These are phyloP conservation scores for Baryphthengus martii DNA, from an alignment of 2,113 vertebrate genomes.

Conservation along the genomic window DNA sequence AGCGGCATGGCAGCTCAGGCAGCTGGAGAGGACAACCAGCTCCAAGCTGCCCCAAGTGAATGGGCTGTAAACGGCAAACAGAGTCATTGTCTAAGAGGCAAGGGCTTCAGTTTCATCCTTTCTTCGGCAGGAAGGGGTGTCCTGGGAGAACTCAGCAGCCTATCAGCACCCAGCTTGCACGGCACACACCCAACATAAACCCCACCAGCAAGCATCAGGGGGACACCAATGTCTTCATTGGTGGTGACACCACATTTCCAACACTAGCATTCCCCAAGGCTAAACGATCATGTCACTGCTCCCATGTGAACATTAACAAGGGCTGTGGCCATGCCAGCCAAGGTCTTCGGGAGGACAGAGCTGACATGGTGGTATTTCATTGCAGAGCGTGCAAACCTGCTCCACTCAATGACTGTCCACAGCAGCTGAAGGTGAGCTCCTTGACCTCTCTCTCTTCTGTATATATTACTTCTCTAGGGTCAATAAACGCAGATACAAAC, in stretches of 20 bases:
- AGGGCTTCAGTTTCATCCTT: not conserved
- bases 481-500: conserved; percentile 43
- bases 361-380: not conserved
- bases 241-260: fast-evolving
- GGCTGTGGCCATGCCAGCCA: not conserved
- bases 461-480: conserved; percentile 22
- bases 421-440: conserved; percentile 24
- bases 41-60: not conserved
- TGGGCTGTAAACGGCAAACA: fast-evolving
- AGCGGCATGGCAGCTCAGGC: not conserved
- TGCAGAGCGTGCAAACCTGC: not conserved
- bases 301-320: fast-evolving
- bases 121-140: not conserved
- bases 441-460: conserved; percentile 20
- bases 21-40: not conserved
- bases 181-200: fast-evolving
- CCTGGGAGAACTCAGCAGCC: not conserved
- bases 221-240: not conserved
- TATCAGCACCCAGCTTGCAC: not conserved
- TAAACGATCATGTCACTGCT: fast-evolving
- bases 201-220: not conserved
- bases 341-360: not conserved
- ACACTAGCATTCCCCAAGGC: not conserved
- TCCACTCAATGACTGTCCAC: not conserved
- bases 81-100: fast-evolving